A percentile compares a stretch with the other conserved stretches of the same genome.
These are phyloP conservation scores for Stenopsyche tienmushanensis DNA, from an alignment of 1,140 invertebrate species.

Conservation along the genomic window DNA sequence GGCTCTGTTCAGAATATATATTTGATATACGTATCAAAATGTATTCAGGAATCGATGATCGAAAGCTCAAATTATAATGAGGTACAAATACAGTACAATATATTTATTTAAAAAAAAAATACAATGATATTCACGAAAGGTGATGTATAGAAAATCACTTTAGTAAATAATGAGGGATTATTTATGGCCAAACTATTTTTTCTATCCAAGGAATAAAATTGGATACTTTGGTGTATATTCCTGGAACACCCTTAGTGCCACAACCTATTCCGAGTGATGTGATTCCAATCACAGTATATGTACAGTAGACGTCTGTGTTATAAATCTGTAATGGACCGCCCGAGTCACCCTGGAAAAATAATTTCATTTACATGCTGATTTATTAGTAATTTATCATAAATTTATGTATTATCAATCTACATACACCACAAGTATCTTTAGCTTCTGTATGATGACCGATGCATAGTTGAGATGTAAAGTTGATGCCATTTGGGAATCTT, in stretches of 20 bases:
- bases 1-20: no score
- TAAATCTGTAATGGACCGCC: constrained; percentile 56
- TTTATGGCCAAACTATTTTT: constrained; percentile 50
- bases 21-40: no score
- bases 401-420: not conserved
- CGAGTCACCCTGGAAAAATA: constrained; percentile 58
- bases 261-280: constrained; percentile 60
- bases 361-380: not conserved
- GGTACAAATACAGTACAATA: not conserved
- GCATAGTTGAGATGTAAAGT: constrained; percentile 5
- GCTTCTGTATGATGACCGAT: not conserved
- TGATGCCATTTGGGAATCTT: not conserved
- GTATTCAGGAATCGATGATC: no score
- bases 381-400: not conserved
- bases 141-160: no score
- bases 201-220: constrained; percentile 64
- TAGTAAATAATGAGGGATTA: no score
- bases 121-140: no score
- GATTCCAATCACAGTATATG: constrained; percentile 52
- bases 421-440: constrained; percentile 15
- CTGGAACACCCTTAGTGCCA: constrained; percentile 54
- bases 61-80: not conserved
- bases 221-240: constrained; percentile 60
- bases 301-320: constrained; percentile 47
- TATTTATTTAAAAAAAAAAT: no score